Base-by-base conservation (phyloP, 2,113 vertebrate genomes). In the Phrynosoma blainvillii region DNA sequence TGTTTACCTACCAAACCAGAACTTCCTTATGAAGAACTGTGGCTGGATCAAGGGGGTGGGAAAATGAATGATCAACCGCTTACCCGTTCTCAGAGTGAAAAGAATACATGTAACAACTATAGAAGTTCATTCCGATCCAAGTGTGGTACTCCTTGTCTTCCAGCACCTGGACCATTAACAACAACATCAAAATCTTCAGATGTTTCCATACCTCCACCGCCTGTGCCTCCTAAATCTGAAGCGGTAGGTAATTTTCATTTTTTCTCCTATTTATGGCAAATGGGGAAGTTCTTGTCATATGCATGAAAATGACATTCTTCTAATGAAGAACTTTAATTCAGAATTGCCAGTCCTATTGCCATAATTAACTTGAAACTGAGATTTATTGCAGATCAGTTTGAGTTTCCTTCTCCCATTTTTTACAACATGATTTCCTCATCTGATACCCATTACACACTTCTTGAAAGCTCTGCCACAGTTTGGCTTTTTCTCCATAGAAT, bases 181-280 rank as follows among this genome's bases (percentile, higher is more conserved):
- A 90, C 92, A 88, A 87, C 97, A 47, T 62, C 96, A 11, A 96
- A 97, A 88, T 96, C 95, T 92, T 95, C 97, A 79, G 98, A 99
- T 89, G 95, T 95, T 86, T 94, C 96, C 96, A 97, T 98, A 95
- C 98, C 98, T 96, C 99, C 98, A 88, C 99, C 99, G 92, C 98
- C 99, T 77, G 99, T 99, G 97, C 99, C 99, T 96, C 99, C 99
- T 91, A 99, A 99, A 94, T 99, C 99, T 90, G 98, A 99, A 98
- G 99, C 99, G 92, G 99, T 99, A 97, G 99, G 99, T 99, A 21
- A 2, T 0, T 70, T 87, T 86, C 0, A 75, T 92, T 87, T 8
- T 70, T 68, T 76, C 30, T 9, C 25, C 68, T 80, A 5, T 32
- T 54, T n/a, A 70, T 42, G 25, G 0, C 77, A n/a, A 79, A 59